Conservation (phyloP, 2,113 vertebrate species). For the Alouatta palliata region DNA sequence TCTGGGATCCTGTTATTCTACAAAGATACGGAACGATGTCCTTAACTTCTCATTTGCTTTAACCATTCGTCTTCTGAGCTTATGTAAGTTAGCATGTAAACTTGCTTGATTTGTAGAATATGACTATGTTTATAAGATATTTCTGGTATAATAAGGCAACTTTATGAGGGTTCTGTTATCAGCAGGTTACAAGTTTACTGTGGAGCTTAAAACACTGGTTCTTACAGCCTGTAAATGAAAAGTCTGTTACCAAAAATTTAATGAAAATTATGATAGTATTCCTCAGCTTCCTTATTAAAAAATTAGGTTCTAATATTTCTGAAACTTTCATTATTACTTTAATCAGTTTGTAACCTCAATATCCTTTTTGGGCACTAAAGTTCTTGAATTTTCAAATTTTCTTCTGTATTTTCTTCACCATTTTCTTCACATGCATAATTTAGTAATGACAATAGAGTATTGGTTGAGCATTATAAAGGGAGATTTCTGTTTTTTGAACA, state of each 20-base stretch:
- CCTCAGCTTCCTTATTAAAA: conserved; percentile 64
- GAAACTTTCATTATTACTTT: conserved; percentile 73
- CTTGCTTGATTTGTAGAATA: conserved; percentile 31
- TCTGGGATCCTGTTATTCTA: background rate
- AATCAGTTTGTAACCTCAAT: conserved; percentile 64
- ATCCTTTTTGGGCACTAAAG: conserved; percentile 32
- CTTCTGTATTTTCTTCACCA: conserved; percentile 59
- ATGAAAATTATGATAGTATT: conserved; percentile 67
- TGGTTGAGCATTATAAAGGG: conserved; percentile 34
- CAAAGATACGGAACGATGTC: background rate
- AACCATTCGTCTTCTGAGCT: background rate
- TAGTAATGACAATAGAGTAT: conserved; percentile 37
- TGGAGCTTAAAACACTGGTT: conserved; percentile 36
- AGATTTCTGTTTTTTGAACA: conserved; percentile 34
- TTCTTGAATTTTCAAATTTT: conserved; percentile 50
- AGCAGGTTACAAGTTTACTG: conserved; percentile 49
- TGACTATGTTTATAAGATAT: conserved; percentile 69
- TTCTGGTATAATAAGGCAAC: conserved; percentile 55
- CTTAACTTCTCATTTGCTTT: background rate
- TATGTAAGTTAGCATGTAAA: conserved; percentile 3
- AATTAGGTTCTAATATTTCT: conserved; percentile 48
- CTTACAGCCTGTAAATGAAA: conserved; percentile 58
- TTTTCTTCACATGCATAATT: conserved; percentile 54
- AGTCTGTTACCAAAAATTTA: conserved; percentile 61
- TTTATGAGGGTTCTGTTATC: conserved; percentile 52